A percentile compares a stretch with the other conserved stretches of the same genome.
These are phyloP conservation scores for Drosophila novamexicana DNA, from an alignment of 1,140 invertebrate genomes.

Conservation along the genomic window DNA sequence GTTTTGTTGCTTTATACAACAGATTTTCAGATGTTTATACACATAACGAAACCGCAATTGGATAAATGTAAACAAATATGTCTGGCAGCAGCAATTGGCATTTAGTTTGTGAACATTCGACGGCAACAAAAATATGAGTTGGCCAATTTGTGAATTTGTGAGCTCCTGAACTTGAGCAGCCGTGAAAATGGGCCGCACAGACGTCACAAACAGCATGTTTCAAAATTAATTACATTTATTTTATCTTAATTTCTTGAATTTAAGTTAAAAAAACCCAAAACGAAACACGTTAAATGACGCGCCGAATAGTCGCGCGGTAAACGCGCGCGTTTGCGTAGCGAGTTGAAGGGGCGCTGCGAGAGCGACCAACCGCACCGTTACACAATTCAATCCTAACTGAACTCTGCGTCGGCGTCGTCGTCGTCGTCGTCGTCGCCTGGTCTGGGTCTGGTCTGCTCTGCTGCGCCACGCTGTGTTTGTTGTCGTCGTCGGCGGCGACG, in stretches of 20 bases:
- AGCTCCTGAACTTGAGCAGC: slow-evolving; percentile 58
- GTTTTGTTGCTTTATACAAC: slow-evolving; percentile 6
- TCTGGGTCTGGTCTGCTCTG: slow-evolving; percentile 29
- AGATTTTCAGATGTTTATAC: slow-evolving; percentile 53
- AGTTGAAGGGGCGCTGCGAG: slow-evolving; percentile 36
- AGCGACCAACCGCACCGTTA: slow-evolving; percentile 65
- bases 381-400: slow-evolving; percentile 77
- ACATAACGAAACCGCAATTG: slow-evolving; percentile 31
- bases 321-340: slow-evolving; percentile 51
- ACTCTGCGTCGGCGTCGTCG: slow-evolving; percentile 55
- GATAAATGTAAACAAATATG: slow-evolving; percentile 50
- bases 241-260: slow-evolving; percentile 45
- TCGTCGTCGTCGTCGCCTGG: slow-evolving; percentile 46
- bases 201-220: slow-evolving; percentile 27
- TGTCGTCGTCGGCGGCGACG: slow-evolving; percentile 21
- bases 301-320: slow-evolving; percentile 41
- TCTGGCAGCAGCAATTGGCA: slow-evolving; percentile 38
- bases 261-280: slow-evolving; percentile 1
- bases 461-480: slow-evolving; percentile 18
- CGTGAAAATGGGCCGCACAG: slow-evolving; percentile 30
- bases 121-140: slow-evolving; percentile 44
- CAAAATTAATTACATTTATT: slow-evolving; percentile 16
- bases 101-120: slow-evolving; percentile 29
- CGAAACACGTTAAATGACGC: slow-evolving; percentile 25
- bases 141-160: slow-evolving; percentile 41